Percentiles rank a stretch among this genome's conserved stretches.
These are phyloP conservation scores for Leucophenga montana DNA, from an alignment of 2,888 invertebrate genomes.

Conservation along the genomic window DNA sequence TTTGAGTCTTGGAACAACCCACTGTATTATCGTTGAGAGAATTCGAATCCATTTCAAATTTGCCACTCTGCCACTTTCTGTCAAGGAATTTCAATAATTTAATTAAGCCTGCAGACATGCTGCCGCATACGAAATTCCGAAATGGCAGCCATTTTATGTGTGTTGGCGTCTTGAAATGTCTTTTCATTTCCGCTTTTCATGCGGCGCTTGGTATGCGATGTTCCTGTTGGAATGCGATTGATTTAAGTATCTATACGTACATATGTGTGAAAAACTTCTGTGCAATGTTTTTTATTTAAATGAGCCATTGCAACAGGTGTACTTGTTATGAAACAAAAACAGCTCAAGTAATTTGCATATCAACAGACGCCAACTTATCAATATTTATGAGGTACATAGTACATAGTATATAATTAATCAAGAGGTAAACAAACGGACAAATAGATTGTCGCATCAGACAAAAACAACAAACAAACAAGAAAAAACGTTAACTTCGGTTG, in stretches of 20 bases:
- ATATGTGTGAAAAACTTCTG: conserved; percentile 27
- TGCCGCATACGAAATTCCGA: background rate
- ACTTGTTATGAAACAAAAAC: conserved; percentile 22
- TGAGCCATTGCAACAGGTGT: conserved; percentile 49
- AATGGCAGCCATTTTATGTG: background rate
- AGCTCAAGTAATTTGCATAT: conserved; percentile 49
- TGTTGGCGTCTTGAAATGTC: background rate
- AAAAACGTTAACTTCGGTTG: too few species aligned
- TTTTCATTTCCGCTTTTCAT: too few species aligned
- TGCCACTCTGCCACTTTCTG: background rate
- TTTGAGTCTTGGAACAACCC: too few species aligned
- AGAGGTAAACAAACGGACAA: conserved; percentile 25
- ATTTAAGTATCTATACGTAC: too few species aligned
- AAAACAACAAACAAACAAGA: background rate
- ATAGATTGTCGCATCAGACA: too few species aligned
- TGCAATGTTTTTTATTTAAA: conserved; percentile 1
- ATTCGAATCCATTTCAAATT: too few species aligned
- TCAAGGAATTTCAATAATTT: conserved; percentile 61
- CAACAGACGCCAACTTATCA: conserved; percentile 34
- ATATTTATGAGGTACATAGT: conserved; percentile 38
- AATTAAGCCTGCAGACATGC: conserved; percentile 45
- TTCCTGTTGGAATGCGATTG: too few species aligned
- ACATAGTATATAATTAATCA: background rate
- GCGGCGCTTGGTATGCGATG: too few species aligned
- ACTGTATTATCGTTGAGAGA: too few species aligned